A percentile compares a stretch with the other conserved stretches of the same genome.
Conservation (phyloP, 2,113 vertebrate species). For the Tragelaphus strepsiceros region DNA sequence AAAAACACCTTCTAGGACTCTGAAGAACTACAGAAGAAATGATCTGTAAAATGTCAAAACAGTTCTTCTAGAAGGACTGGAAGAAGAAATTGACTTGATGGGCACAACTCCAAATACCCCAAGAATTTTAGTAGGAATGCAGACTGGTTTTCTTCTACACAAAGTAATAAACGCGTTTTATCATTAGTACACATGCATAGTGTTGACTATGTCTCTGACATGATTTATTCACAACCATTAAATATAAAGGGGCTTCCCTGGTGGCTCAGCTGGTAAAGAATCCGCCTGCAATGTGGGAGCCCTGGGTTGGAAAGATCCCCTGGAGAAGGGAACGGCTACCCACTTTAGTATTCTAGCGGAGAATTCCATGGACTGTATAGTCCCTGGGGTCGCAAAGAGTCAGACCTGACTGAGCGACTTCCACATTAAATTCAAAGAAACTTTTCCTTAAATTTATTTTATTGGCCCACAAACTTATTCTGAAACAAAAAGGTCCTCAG, state of each 20-base stretch:
- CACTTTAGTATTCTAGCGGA: not conserved
- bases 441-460: not conserved
- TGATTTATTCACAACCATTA: slow-evolving; percentile 25
- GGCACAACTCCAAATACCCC: slow-evolving; percentile 17
- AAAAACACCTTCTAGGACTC: not conserved
- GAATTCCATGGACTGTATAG: not conserved
- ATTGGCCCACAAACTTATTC: not conserved
- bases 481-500: slow-evolving; percentile 3
- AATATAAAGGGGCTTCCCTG: not conserved
- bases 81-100: not conserved
- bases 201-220: not conserved
- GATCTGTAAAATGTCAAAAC: slow-evolving; percentile 41
- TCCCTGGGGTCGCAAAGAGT: not conserved
- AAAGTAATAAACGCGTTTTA: slow-evolving; percentile 21
- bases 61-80: slow-evolving; percentile 29
- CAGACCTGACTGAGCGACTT: not conserved
- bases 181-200: not conserved
- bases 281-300: not conserved
- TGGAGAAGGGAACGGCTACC: not conserved
- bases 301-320: not conserved
- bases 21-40: slow-evolving; percentile 6
- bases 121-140: slow-evolving; percentile 27
- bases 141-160: slow-evolving; percentile 14
- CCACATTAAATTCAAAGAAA: not conserved
- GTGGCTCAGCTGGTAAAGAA: not conserved